These are phyloP conservation scores for Alectoris magna DNA, from an alignment of 2,797 vertebrate genomes.

Conservation along the genomic window DNA sequence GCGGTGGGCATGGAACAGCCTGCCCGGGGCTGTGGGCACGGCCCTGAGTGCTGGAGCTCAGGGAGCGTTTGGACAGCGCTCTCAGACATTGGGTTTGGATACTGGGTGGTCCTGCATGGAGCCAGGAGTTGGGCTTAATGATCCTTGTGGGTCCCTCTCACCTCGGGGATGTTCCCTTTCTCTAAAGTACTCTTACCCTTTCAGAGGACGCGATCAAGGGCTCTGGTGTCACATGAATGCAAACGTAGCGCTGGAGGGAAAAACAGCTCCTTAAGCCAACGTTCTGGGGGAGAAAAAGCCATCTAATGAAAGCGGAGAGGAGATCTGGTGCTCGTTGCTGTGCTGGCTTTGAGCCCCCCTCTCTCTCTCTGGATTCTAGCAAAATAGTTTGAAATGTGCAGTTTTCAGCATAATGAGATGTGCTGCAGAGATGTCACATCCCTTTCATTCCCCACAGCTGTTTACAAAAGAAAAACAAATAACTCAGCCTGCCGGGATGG, in stretches of 20 bases:
- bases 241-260: neutral
- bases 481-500: neutral
- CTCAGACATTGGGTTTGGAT: neutral
- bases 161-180: neutral
- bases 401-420: slow-evolving; percentile 46
- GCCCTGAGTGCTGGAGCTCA: neutral
- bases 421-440: slow-evolving; percentile 45
- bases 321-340: neutral
- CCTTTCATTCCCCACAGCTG: slow-evolving; percentile 59
- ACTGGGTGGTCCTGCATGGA: neutral
- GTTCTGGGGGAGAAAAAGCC: neutral
- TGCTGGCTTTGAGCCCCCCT: neutral
- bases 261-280: neutral
- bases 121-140: neutral
- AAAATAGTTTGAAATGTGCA: slow-evolving; percentile 28
- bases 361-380: neutral
- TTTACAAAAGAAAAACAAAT: slow-evolving; percentile 36
- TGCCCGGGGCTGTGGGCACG: neutral
- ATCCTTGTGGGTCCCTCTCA: neutral
- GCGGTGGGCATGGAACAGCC: neutral
- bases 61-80: neutral
- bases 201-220: neutral
- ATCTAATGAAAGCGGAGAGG: neutral
- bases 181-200: neutral
- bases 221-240: neutral